phyloP scores from a whole-genome alignment of 2,888 invertebrate species.

The Endomychus coccineus region DNA sequence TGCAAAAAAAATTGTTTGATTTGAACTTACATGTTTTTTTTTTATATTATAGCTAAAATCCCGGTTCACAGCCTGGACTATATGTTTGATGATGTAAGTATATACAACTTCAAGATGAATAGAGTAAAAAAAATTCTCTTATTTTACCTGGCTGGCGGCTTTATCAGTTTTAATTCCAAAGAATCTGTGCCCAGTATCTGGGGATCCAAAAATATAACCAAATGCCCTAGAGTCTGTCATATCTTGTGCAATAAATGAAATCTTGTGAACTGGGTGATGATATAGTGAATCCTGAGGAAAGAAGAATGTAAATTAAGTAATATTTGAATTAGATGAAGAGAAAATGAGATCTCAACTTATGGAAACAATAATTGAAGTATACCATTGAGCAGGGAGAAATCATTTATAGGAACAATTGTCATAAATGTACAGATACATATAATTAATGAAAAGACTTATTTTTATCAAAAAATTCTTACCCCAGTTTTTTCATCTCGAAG shows the following conservation, averaged over 20 bases:
- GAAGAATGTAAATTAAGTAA: background rate
- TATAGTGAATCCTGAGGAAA: slow-evolving; percentile 77
- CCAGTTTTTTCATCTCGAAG: slow-evolving; percentile 92
- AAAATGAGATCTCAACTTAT: too few relatives aligned
- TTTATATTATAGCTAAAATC: too few relatives aligned
- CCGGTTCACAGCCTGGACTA: too few relatives aligned
- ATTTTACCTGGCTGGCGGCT: slow-evolving; percentile 81
- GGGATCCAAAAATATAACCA: slow-evolving; percentile 96
- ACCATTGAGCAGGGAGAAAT: background rate
- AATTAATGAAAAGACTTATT: slow-evolving; percentile 5
- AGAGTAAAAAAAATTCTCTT: too few relatives aligned
- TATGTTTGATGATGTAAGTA: too few relatives aligned
- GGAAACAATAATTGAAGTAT: too few relatives aligned
- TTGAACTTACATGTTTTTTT: too few relatives aligned
- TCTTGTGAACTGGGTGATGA: slow-evolving; percentile 97
- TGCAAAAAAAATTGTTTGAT: too few relatives aligned
- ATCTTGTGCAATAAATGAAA: slow-evolving; percentile 98
- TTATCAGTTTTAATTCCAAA: slow-evolving; percentile 99
- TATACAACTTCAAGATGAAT: slow-evolving; percentile 3
- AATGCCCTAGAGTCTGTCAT: slow-evolving; percentile 96
- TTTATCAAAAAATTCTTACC: slow-evolving; percentile 50
- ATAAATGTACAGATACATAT: background rate
- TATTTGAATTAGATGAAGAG: too few relatives aligned
- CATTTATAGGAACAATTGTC: slow-evolving; percentile 1
- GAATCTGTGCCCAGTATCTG: slow-evolving; percentile 93